Conservation (phyloP, 1,140 invertebrate genomes). For the Hydropsyche tenuis region DNA sequence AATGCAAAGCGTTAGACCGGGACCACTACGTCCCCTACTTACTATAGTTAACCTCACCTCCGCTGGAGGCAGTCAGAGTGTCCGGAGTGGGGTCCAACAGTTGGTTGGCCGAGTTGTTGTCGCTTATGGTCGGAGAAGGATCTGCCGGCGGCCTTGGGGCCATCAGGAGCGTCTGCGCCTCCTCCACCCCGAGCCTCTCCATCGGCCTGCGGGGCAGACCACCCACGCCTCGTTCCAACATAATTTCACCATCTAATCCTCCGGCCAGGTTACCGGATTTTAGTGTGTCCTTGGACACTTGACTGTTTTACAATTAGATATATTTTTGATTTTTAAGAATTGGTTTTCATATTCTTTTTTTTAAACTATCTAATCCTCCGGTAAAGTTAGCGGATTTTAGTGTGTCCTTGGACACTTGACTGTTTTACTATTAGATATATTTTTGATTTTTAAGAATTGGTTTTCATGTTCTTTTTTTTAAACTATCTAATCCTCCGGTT, state of each 20-base stretch:
- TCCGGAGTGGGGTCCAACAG: conserved; percentile 46
- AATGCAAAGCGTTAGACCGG: too few species aligned
- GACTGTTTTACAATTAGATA: neutral
- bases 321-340: too few species aligned
- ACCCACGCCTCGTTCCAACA: conserved; percentile 46
- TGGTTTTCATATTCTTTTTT: too few species aligned
- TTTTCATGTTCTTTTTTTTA: too few species aligned
- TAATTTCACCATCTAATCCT: conserved; percentile 29
- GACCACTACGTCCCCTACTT: neutral
- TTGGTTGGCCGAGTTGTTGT: conserved; percentile 43
- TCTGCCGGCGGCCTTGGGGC: conserved; percentile 27
- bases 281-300: neutral
- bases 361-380: conserved; percentile 27
- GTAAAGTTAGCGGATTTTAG: neutral
- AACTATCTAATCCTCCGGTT: conserved; percentile 25
- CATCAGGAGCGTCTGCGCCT: conserved; percentile 44
- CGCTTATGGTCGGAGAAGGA: conserved; percentile 43
- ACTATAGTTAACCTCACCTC: conserved; percentile 35
- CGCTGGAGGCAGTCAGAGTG: conserved; percentile 45
- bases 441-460: too few species aligned
- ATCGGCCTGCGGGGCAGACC: conserved; percentile 43
- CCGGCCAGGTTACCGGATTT: neutral
- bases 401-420: neutral
- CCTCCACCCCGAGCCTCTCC: conserved; percentile 46
- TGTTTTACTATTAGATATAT: neutral